Evolutionary conservation across 2,113 vertebrate genomes (phyloP).

Genomic region (Ochotona curzoniae): DNA sequence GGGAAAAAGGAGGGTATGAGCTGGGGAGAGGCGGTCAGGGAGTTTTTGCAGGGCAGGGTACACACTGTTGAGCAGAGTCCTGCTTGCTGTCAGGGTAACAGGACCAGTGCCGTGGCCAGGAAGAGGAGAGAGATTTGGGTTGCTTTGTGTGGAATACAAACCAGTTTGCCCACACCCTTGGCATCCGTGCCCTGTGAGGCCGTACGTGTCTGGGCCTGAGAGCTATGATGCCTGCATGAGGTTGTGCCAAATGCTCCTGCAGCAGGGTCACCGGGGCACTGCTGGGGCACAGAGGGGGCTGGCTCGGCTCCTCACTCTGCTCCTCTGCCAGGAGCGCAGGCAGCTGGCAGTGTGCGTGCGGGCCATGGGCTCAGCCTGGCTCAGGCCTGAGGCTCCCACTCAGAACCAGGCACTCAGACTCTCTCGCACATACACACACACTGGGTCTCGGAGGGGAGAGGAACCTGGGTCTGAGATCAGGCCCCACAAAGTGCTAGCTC

Average conservation of each 20-base stretch:
- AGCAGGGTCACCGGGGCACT: not conserved
- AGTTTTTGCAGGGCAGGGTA: not conserved
- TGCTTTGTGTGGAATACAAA: slow-evolving; percentile 67
- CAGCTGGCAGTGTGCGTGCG: too few species aligned
- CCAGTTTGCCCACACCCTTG: slow-evolving; percentile 75
- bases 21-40: too few species aligned
- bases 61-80: not conserved
- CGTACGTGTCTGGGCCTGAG: slow-evolving; percentile 63
- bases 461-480: not conserved
- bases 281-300: not conserved
- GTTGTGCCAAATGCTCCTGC: not conserved
- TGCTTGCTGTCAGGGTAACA: not conserved
- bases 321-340: accelerated
- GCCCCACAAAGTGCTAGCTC: slow-evolving; percentile 18
- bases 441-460: not conserved
- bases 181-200: slow-evolving; percentile 25
- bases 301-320: not conserved
- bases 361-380: not conserved
- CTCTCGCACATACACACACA: accelerated
- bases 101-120: not conserved
- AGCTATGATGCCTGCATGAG: not conserved
- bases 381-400: not conserved
- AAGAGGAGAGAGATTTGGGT: slow-evolving; percentile 38
- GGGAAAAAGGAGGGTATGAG: too few species aligned
- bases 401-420: not conserved